Conservation (phyloP, 2,888 invertebrate species). For the Odontocerum albicorne region DNA sequence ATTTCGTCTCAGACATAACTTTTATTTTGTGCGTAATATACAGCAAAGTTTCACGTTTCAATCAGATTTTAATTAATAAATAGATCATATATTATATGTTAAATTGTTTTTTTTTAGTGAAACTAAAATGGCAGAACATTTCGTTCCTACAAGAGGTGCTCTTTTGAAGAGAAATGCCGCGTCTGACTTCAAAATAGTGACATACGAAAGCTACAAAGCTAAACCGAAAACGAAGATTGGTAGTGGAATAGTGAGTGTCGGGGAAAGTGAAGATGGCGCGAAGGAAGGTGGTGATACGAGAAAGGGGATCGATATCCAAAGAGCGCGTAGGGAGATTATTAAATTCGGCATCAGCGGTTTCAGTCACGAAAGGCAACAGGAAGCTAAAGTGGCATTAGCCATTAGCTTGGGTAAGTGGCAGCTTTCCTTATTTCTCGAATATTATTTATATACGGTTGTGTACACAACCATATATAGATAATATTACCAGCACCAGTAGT, state of each 20-base stretch:
- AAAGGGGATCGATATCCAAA: constrained; percentile 70
- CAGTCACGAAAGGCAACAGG: constrained; percentile 67
- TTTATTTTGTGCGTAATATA: too few relatives aligned
- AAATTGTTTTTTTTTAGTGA: neutral
- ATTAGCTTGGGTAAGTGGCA: constrained; percentile 68
- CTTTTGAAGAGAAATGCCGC: constrained; percentile 13
- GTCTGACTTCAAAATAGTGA: constrained; percentile 26
- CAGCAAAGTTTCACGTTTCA: too few relatives aligned
- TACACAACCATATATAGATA: too few relatives aligned
- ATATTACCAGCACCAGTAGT: too few relatives aligned
- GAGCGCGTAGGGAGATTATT: constrained; percentile 77
- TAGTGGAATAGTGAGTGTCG: neutral
- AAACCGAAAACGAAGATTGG: constrained; percentile 8
- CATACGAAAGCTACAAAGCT: constrained; percentile 25
- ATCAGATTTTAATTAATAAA: too few relatives aligned
- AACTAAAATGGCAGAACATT: constrained; percentile 14
- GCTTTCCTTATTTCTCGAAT: constrained; percentile 11
- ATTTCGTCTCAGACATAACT: too few relatives aligned
- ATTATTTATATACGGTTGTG: neutral
- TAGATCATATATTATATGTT: neutral
- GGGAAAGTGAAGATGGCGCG: neutral
- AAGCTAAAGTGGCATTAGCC: constrained; percentile 76
- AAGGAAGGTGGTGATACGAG: constrained; percentile 41
- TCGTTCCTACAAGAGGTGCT: constrained; percentile 21
- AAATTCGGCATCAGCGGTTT: constrained; percentile 84